Base-by-base conservation (phyloP, 2,797 vertebrate species). In the Zalophus californianus region DNA sequence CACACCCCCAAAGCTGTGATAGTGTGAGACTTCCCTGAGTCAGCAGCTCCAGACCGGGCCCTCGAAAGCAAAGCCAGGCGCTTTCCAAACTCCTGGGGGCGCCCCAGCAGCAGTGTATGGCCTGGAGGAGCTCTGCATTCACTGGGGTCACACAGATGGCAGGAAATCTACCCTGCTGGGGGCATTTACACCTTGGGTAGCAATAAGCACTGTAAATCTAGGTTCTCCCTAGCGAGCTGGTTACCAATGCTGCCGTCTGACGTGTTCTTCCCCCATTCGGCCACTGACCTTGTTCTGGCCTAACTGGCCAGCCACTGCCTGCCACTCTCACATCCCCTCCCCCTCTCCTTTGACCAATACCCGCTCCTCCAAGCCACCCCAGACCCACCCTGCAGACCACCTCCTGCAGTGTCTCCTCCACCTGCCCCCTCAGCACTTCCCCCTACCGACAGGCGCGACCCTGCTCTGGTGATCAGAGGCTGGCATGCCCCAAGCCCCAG, bases 251-350 rank as follows among this genome's bases (percentile, higher is more conserved):
- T 38, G 16, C 21, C 1, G 0, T 13, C 72, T 2, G 14, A 16
- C 0, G 0, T 21, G 0, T 80, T 21, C 7, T 3, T 21, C 35
- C 54, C 64, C 20, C 18, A 1, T 13, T 44, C 5, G 5, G 75
- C 8, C 23, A n/a, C 32, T 77, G 21, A 32, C 58, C 58, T 62
- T 50, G 41, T 58, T 48, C 80, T 32, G 29, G 73, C 54, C 41
- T 14, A 6, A 3, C 5, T 4, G 0, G 1, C 29, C 25, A 44
- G 60, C 54, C 18, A 12, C 9, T 38, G 41, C 56, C 44, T 35
- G 21, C 10, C 18, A 18, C 70, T 9, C 14, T 56, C 32, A 7
- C 2, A 18, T 48, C 21, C 41, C 18, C 1, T 16, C n/a, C 35
- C 16, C 1, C 14, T 1, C 1, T 86, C 32, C 72, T n/a, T 41